Evolutionary conservation across 1,140 invertebrate genomes (phyloP).

Genomic region (Halotydeus destructor): DNA sequence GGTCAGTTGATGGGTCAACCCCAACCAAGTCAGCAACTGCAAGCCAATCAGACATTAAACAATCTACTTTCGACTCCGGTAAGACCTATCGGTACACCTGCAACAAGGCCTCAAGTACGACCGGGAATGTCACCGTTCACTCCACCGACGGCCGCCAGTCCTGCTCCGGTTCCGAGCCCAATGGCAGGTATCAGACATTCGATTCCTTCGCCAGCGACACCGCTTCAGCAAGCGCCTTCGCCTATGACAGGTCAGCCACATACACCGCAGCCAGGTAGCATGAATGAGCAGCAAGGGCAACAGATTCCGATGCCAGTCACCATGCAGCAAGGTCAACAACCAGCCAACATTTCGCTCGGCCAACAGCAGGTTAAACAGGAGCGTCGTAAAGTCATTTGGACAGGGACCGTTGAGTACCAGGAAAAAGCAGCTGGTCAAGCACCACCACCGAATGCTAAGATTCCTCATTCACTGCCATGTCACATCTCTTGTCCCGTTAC

Average conservation of each 20-base stretch:
- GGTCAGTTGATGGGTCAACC: not conserved
- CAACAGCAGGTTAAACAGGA: slow-evolving; percentile 12
- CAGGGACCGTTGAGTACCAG: slow-evolving; percentile 68
- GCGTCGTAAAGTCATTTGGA: slow-evolving; percentile 40
- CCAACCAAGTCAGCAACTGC: not conserved
- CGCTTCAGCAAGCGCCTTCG: slow-evolving; percentile 5
- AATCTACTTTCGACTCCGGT: no score
- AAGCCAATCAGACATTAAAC: slow-evolving; percentile 1
- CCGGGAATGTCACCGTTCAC: no score
- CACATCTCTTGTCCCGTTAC: slow-evolving; percentile 14
- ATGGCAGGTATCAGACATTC: not conserved
- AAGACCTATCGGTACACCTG: no score
- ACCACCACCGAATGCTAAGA: slow-evolving; percentile 33
- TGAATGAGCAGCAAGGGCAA: slow-evolving; percentile 3
- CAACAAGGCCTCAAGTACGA: not conserved
- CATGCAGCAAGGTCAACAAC: slow-evolving; percentile 2
- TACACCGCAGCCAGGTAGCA: not conserved
- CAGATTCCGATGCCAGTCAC: slow-evolving; percentile 1
- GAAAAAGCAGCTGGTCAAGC: slow-evolving; percentile 49
- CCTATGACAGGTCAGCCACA: no score
- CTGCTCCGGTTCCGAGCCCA: no score
- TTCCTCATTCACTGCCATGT: slow-evolving; percentile 42
- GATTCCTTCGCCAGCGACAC: not conserved
- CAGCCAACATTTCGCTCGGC: not conserved
- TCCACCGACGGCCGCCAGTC: no score